Percentiles rank a stretch among this genome's conserved stretches.
These are phyloP conservation scores for Panagrolaimus sp. DNA, from an alignment of 1,140 invertebrate species.

Conservation along the genomic window DNA sequence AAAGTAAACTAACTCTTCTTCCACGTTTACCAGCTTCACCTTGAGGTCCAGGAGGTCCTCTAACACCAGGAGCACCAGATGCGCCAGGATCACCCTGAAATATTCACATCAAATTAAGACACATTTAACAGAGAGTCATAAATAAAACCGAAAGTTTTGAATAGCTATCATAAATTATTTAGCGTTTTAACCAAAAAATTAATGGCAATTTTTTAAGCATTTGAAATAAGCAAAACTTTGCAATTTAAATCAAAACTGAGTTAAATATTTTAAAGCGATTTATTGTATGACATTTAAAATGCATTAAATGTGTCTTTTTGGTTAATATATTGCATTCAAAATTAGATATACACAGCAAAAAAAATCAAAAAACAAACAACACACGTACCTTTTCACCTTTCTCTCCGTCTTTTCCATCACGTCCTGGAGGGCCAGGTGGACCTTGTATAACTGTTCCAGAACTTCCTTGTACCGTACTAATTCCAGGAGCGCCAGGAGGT, in stretches of 20 bases:
- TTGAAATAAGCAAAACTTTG: no score
- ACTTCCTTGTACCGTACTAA: conserved; percentile 18
- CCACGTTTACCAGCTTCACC: conserved; percentile 41
- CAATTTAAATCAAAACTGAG: no score
- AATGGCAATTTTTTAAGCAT: no score
- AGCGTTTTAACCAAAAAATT: no score
- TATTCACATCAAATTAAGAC: not conserved
- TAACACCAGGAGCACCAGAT: conserved; percentile 33
- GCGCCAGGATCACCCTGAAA: conserved; percentile 31
- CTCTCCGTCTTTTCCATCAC: conserved; percentile 35
- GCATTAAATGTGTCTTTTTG: conserved; percentile 2
- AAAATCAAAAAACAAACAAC: not conserved
- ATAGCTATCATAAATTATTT: no score
- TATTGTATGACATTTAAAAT: conserved; percentile 4
- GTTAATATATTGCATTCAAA: not conserved
- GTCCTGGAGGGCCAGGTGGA: conserved; percentile 35
- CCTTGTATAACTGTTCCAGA: conserved; percentile 35
- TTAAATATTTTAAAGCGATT: conserved; percentile 11
- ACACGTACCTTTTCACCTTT: conserved; percentile 54
- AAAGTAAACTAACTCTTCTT: conserved; percentile 39
- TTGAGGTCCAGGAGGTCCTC: conserved; percentile 34
- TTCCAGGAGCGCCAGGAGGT: conserved; percentile 20
- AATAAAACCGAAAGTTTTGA: no score
- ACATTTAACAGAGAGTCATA: conserved; percentile 22
- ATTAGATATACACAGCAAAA: not conserved